Evolutionary conservation across 2,113 vertebrate species (phyloP).

Genomic region (Genyomyrus donnyi): DNA sequence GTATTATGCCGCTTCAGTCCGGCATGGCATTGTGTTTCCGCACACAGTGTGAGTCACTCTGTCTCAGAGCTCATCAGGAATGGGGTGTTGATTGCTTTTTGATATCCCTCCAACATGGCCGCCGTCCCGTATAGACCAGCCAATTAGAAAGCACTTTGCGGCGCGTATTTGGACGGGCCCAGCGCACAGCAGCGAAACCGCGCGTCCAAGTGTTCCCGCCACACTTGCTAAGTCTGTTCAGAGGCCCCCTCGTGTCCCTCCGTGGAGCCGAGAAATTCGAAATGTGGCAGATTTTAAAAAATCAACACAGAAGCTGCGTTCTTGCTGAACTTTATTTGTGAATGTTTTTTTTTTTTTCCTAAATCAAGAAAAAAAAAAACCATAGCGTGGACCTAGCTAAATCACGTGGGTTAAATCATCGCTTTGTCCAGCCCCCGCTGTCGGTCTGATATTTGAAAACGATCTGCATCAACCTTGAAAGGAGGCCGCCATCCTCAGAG

Average conservation of each 20-base stretch:
- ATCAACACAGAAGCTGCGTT: not conserved
- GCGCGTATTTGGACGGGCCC: constrained; percentile 40
- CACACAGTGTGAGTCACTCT: constrained; percentile 58
- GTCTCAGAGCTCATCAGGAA: constrained; percentile 66
- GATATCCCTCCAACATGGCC: constrained; percentile 70
- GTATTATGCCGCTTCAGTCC: constrained; percentile 56
- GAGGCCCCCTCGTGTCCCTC: not conserved
- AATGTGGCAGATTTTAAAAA: not conserved
- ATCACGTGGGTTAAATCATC: not conserved
- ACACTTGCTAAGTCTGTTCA: constrained; percentile 31
- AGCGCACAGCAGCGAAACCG: constrained; percentile 50
- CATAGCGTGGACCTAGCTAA: not conserved
- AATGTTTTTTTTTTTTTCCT: not conserved
- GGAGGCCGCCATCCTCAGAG: not conserved
- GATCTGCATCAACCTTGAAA: not conserved
- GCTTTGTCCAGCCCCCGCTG: not conserved
- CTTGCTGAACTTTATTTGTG: not conserved
- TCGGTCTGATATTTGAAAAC: not conserved
- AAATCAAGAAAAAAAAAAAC: not conserved
- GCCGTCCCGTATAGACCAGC: constrained; percentile 67
- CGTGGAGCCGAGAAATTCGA: not conserved
- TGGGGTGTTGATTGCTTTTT: constrained; percentile 77
- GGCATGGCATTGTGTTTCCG: constrained; percentile 57
- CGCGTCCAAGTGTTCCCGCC: constrained; percentile 50
- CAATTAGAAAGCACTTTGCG: constrained; percentile 62